phyloP scores from a whole-genome alignment of 2,113 vertebrate species.

The Phrynosoma platyrhinos region DNA sequence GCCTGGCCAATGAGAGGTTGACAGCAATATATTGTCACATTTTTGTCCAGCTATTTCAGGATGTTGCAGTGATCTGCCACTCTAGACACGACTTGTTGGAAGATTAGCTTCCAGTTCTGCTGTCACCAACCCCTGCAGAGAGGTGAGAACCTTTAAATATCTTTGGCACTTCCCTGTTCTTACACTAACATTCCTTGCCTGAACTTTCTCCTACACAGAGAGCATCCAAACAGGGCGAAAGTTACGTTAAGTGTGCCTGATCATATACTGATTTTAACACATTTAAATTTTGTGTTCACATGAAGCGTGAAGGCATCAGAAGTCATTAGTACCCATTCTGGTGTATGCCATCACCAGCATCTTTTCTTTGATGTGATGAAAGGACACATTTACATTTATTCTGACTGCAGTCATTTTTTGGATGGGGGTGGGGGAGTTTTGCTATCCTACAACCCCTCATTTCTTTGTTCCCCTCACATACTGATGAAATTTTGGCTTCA shows the following conservation, averaged over 20 bases:
- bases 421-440: no score
- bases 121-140: background rate
- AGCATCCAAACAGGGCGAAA: background rate
- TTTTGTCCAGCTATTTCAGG: conserved; percentile 13
- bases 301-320: no score
- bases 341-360: no score
- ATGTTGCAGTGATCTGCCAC: background rate
- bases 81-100: background rate
- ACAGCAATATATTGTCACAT: background rate
- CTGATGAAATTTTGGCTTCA: no score
- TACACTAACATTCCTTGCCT: background rate
- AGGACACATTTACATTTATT: no score
- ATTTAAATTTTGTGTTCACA: background rate
- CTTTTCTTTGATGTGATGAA: no score
- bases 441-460: no score
- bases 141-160: conserved; percentile 11
- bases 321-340: no score
- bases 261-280: background rate
- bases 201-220: background rate
- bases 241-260: background rate
- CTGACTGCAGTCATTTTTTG: no score
- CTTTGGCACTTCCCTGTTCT: background rate
- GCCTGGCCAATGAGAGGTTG: conserved; percentile 38
- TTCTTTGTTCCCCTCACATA: no score
- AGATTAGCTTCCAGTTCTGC: background rate